phyloP scores from a whole-genome alignment of 1,140 invertebrate genomes.

The Plodia interpunctella region DNA sequence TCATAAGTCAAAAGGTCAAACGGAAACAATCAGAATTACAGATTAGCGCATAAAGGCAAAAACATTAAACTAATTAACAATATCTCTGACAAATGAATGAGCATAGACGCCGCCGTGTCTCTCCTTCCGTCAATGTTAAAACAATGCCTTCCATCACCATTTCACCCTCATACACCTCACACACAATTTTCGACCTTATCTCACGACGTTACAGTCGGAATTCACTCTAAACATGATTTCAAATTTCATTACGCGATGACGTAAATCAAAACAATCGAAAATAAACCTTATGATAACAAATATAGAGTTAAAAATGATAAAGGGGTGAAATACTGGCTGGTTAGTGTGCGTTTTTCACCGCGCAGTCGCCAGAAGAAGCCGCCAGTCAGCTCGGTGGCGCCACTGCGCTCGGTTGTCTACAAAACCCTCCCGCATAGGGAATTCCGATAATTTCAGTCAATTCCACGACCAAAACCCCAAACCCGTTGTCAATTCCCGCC shows the following conservation, averaged over 20 bases:
- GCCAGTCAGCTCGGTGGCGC: slow-evolving; percentile 54
- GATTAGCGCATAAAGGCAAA: not conserved
- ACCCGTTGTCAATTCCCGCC: slow-evolving; percentile 45
- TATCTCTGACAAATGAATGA: slow-evolving; percentile 30
- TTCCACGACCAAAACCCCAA: slow-evolving; percentile 35
- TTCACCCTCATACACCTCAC: slow-evolving; percentile 3
- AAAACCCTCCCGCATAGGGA: slow-evolving; percentile 20
- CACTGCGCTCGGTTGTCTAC: slow-evolving; percentile 47
- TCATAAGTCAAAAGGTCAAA: not conserved
- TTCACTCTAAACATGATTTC: not conserved
- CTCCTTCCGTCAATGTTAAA: slow-evolving; percentile 35
- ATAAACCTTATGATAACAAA: slow-evolving; percentile 19
- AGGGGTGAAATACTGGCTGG: slow-evolving; percentile 8
- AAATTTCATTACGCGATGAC: slow-evolving; percentile 8
- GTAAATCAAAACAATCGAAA: slow-evolving; percentile 20
- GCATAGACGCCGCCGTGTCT: slow-evolving; percentile 39
- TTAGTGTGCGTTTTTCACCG: slow-evolving; percentile 35
- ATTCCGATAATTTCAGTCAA: slow-evolving; percentile 40
- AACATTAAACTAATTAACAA: slow-evolving; percentile 18
- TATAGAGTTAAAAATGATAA: slow-evolving; percentile 21
- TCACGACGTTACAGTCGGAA: not conserved
- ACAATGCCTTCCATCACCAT: slow-evolving; percentile 25
- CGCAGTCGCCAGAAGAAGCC: slow-evolving; percentile 46
- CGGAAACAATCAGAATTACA: slow-evolving; percentile 14
- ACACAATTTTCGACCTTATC: slow-evolving; percentile 19